Percentiles rank a stretch among this genome's conserved stretches.
Conservation (phyloP, 2,888 invertebrate species). For the Dasysyrphus albostriatus region DNA sequence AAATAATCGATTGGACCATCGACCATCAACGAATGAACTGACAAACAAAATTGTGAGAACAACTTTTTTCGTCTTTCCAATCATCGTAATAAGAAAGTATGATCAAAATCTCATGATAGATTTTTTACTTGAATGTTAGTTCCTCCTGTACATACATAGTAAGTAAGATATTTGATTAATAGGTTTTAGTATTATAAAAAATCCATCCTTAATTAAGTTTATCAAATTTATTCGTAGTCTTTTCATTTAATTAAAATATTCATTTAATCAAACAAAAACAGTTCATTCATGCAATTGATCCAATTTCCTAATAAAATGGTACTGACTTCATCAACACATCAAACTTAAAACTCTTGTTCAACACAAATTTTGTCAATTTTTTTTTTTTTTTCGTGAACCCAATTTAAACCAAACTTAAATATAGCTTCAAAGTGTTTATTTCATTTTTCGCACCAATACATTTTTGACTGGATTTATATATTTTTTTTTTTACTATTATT, state of each 20-base stretch:
- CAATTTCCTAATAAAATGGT: background rate
- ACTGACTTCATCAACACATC: background rate
- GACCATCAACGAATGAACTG: too few species aligned
- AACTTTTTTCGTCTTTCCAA: too few species aligned
- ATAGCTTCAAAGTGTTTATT: conserved; percentile 5
- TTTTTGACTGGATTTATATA: conserved; percentile 13
- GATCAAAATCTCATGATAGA: too few species aligned
- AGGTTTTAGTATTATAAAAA: too few species aligned
- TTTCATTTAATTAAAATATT: background rate
- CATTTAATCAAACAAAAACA: background rate
- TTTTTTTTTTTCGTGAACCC: background rate
- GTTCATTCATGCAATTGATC: background rate
- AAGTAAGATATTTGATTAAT: too few species aligned
- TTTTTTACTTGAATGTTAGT: too few species aligned
- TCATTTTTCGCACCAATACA: conserved; percentile 8
- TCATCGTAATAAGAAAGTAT: too few species aligned
- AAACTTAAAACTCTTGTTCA: background rate
- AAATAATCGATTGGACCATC: too few species aligned
- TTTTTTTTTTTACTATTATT: background rate
- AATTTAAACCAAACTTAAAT: conserved; percentile 15
- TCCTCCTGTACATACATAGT: too few species aligned
- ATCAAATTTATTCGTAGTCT: too few species aligned
- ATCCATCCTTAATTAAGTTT: too few species aligned
- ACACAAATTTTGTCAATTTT: background rate
- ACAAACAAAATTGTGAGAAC: too few species aligned